A percentile compares a stretch with the other conserved stretches of the same genome.
Conservation (phyloP, 2,888 invertebrate genomes). For the Orgyia antiqua region DNA sequence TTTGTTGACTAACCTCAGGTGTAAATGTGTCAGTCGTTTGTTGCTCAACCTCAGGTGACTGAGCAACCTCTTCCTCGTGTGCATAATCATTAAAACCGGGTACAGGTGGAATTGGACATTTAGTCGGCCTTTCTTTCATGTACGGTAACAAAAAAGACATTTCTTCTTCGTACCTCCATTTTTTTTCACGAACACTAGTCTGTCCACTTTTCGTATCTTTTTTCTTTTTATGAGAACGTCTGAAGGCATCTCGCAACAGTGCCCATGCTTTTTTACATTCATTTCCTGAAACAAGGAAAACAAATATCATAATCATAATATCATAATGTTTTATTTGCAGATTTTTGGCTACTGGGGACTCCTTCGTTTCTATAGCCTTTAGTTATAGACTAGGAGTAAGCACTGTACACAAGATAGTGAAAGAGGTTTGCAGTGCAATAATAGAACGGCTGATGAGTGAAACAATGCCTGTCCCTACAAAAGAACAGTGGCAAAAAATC, state of each 20-base stretch:
- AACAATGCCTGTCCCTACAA: slow-evolving; percentile 8
- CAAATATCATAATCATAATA: slow-evolving; percentile 4
- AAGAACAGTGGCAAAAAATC: slow-evolving; percentile 13
- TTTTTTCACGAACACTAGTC: slow-evolving; percentile 8
- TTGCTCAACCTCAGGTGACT: no score
- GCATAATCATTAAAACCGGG: no score
- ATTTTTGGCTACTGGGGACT: slow-evolving; percentile 12
- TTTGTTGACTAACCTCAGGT: no score
- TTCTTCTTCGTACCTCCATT: slow-evolving; percentile 8
- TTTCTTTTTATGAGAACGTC: no score
- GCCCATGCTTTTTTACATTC: slow-evolving; percentile 4
- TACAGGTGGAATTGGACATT: no score
- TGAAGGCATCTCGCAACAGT: slow-evolving; percentile 4
- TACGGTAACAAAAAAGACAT: slow-evolving; percentile 9
- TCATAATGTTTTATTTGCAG: slow-evolving; percentile 10
- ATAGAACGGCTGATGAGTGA: slow-evolving; percentile 9
- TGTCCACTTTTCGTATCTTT: slow-evolving; percentile 8
- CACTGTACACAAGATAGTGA: slow-evolving; percentile 8
- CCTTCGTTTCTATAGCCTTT: slow-evolving; percentile 13
- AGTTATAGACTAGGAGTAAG: slow-evolving; percentile 12
- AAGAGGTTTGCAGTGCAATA: slow-evolving; percentile 10
- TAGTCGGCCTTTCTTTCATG: no score
- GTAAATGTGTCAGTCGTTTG: no score
- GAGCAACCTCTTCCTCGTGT: no score
- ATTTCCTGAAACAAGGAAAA: slow-evolving; percentile 4